These are phyloP conservation scores for Spodoptera littoralis DNA, from an alignment of 2,888 invertebrate species.

Conservation along the genomic window DNA sequence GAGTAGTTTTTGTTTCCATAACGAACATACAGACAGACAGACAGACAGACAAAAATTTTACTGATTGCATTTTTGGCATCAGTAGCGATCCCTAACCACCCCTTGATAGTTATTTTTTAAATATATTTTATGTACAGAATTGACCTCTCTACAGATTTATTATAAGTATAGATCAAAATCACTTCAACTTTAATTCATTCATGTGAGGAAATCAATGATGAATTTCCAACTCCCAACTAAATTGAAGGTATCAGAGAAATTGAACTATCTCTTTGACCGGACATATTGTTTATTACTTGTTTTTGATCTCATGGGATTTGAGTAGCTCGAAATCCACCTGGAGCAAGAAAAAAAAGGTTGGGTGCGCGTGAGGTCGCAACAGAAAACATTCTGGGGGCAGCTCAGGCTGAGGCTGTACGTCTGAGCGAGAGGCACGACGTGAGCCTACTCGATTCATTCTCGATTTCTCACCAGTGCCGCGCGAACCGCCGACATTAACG, in stretches of 20 bases:
- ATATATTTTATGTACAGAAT: too few species aligned
- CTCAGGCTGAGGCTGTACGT: slow-evolving; percentile 64
- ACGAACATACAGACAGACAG: too few species aligned
- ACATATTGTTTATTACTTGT: slow-evolving; percentile 13
- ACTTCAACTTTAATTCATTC: slow-evolving; percentile 14
- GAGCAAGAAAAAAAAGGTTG: slow-evolving; percentile 64
- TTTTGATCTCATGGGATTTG: slow-evolving; percentile 53
- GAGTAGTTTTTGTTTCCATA: too few species aligned
- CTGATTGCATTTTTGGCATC: too few species aligned
- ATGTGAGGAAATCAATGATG: slow-evolving; percentile 4
- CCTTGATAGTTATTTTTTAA: too few species aligned
- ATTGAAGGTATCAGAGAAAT: slow-evolving; percentile 5
- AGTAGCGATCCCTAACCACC: too few species aligned
- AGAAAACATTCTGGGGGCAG: slow-evolving; percentile 65
- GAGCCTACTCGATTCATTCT: slow-evolving; percentile 74
- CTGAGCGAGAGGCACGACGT: slow-evolving; percentile 77
- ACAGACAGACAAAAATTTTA: too few species aligned
- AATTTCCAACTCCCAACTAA: too few species aligned
- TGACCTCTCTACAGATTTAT: too few species aligned
- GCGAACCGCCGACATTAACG: slow-evolving; percentile 74
- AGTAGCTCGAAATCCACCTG: slow-evolving; percentile 65
- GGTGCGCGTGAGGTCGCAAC: slow-evolving; percentile 74
- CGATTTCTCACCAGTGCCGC: slow-evolving; percentile 82
- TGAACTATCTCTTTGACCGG: slow-evolving; percentile 14
- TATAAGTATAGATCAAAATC: too few species aligned